phyloP scores from a whole-genome alignment of 2,888 invertebrate genomes.

The Metellina segmentata region DNA sequence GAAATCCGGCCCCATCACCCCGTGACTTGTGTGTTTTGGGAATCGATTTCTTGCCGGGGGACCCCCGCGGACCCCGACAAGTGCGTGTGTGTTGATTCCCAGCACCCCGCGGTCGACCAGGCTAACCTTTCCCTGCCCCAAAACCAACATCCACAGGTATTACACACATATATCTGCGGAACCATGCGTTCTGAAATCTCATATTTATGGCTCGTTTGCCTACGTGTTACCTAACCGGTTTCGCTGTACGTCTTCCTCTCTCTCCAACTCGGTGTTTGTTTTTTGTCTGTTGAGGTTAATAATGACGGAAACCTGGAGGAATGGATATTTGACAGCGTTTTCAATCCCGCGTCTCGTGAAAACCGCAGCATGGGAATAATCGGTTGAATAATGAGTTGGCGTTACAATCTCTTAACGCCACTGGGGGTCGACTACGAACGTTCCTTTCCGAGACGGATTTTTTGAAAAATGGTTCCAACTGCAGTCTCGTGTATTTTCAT shows the following conservation, averaged over 20 bases:
- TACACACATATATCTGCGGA: constrained; percentile 40
- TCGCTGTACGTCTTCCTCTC: neutral
- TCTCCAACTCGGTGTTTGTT: neutral
- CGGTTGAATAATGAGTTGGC: constrained; percentile 36
- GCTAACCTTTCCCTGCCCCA: neutral
- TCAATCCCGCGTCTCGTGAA: neutral
- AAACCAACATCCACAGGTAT: constrained; percentile 10
- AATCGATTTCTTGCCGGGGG: constrained; percentile 57
- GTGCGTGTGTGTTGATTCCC: constrained; percentile 71
- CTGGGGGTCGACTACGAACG: neutral
- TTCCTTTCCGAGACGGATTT: neutral
- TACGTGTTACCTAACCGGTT: constrained; percentile 38
- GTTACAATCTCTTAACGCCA: constrained; percentile 18
- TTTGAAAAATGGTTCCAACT: neutral
- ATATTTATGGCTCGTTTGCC: constrained; percentile 43
- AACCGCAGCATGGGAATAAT: constrained; percentile 43
- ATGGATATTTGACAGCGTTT: constrained; percentile 47
- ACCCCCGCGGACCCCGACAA: constrained; percentile 66
- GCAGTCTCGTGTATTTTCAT: neutral
- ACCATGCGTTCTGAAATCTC: constrained; percentile 25
- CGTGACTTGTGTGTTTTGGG: constrained; percentile 57
- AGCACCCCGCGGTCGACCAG: constrained; percentile 48
- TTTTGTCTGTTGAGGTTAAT: constrained; percentile 48
- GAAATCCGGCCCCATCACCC: constrained; percentile 43
- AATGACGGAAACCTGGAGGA: constrained; percentile 62